These are phyloP conservation scores for Megaleporinus macrocephalus DNA, from an alignment of 2,113 vertebrate species.

Conservation along the genomic window DNA sequence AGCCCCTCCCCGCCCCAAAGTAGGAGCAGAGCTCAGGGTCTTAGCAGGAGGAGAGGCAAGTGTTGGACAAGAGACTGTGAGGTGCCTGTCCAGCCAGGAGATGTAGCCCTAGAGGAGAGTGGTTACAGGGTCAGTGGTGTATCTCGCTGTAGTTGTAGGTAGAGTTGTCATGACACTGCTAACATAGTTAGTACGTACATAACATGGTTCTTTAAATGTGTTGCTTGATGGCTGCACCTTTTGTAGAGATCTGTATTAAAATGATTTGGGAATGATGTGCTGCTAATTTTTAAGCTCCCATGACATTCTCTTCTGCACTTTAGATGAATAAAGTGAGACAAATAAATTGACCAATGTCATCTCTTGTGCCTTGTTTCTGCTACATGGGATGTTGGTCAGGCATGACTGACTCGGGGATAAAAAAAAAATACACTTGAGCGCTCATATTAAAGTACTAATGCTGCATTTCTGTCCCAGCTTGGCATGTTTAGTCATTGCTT, in stretches of 20 bases:
- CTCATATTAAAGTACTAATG: background rate
- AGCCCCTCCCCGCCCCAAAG: conserved; percentile 65
- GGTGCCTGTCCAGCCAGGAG: conserved; percentile 66
- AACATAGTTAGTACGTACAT: background rate
- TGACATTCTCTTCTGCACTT: conserved; percentile 32
- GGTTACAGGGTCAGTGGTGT: conserved; percentile 87
- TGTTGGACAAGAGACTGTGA: conserved; percentile 75
- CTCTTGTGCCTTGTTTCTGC: background rate
- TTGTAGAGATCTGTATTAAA: conserved; percentile 15
- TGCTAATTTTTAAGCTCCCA: conserved; percentile 11
- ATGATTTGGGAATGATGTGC: background rate
- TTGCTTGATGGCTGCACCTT: conserved; percentile 11
- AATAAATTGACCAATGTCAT: conserved; percentile 6
- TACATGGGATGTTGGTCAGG: background rate
- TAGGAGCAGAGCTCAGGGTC: conserved; percentile 76
- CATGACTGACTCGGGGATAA: background rate
- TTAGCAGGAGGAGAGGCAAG: conserved; percentile 87
- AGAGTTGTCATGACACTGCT: conserved; percentile 34
- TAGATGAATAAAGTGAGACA: conserved; percentile 40
- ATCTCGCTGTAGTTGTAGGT: conserved; percentile 52
- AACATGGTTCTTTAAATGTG: background rate
- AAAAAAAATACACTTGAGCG: background rate
- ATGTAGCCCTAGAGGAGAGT: conserved; percentile 82
- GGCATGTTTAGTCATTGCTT: conserved; percentile 10
- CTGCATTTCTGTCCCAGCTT: background rate